These are phyloP conservation scores for Benthosema pterotum DNA, from an alignment of 2,797 vertebrate species.

Conservation along the genomic window DNA sequence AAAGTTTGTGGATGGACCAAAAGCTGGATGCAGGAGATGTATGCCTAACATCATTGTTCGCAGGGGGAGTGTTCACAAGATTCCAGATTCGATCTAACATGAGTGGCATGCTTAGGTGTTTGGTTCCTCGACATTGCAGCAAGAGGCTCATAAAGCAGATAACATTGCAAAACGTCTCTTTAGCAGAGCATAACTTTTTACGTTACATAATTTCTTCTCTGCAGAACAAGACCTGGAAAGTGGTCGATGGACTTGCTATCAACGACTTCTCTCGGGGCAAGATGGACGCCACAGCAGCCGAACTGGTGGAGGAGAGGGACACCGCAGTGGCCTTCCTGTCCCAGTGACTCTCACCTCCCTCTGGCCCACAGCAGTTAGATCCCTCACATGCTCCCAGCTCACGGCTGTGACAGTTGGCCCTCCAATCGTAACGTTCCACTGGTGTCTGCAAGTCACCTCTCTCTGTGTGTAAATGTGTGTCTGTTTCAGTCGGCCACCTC, in stretches of 20 bases:
- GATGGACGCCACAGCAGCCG: conserved; percentile 92
- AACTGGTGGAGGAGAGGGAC: conserved; percentile 92
- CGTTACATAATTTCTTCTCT: neutral
- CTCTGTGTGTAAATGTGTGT: conserved; percentile 24
- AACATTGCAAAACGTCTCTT: neutral
- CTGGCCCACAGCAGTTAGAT: conserved; percentile 51
- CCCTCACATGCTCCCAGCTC: conserved; percentile 74
- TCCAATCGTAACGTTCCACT: conserved; percentile 41
- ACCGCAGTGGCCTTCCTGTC: conserved; percentile 88
- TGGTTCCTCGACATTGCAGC: too few relatives aligned
- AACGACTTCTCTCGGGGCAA: conserved; percentile 91
- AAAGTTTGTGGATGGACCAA: too few relatives aligned
- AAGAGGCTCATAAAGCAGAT: neutral
- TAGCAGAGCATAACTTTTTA: too few relatives aligned
- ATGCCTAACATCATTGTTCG: too few relatives aligned
- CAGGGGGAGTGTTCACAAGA: too few relatives aligned
- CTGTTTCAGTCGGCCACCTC: conserved; percentile 48
- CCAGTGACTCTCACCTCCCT: conserved; percentile 80
- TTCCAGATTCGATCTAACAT: too few relatives aligned
- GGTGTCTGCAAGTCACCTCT: conserved; percentile 34
- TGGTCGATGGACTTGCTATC: conserved; percentile 89
- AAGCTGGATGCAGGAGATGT: too few relatives aligned
- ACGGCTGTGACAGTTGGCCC: conserved; percentile 81
- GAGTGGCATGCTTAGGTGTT: too few relatives aligned
- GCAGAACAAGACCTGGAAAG: conserved; percentile 92